phyloP scores from a whole-genome alignment of 1,140 invertebrate genomes.

The Lepidurus packardi region DNA sequence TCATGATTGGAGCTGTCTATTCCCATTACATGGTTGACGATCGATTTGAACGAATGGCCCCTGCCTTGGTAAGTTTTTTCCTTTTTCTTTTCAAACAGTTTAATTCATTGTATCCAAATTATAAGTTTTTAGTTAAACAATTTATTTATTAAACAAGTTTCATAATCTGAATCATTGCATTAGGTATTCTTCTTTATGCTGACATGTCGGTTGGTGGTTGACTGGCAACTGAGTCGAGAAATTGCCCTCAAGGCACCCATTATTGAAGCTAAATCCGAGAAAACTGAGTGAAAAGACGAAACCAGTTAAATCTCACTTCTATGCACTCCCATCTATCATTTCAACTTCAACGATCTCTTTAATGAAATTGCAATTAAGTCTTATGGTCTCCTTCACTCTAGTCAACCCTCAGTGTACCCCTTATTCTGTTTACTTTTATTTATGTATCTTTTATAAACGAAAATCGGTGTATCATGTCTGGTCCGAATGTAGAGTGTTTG shows the following conservation, averaged over 20 bases:
- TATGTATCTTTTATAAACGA: not conserved
- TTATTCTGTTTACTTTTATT: too few species aligned
- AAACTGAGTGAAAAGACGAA: not conserved
- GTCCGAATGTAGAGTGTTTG: conserved; percentile 7
- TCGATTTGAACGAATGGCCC: conserved; percentile 85
- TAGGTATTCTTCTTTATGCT: conserved; percentile 90
- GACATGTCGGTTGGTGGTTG: conserved; percentile 79
- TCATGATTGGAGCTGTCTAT: conserved; percentile 84
- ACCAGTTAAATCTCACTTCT: not conserved
- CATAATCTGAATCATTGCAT: conserved; percentile 34
- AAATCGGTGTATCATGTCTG: not conserved
- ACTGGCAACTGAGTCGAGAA: conserved; percentile 52
- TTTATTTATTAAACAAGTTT: not conserved
- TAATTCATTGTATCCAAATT: not conserved
- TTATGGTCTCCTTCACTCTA: not conserved
- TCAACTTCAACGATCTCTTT: not conserved
- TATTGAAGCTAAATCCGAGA: not conserved
- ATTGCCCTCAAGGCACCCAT: conserved; percentile 1
- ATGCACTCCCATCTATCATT: conserved; percentile 16
- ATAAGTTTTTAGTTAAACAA: too few species aligned
- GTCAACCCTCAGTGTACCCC: not conserved
- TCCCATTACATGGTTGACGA: conserved; percentile 88
- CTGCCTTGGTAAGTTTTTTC: conserved; percentile 60
- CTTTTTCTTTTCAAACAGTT: not conserved
- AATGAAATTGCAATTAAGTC: not conserved